These are phyloP conservation scores for Listrodromus nycthemerus DNA, from an alignment of 2,888 invertebrate genomes.

Conservation along the genomic window DNA sequence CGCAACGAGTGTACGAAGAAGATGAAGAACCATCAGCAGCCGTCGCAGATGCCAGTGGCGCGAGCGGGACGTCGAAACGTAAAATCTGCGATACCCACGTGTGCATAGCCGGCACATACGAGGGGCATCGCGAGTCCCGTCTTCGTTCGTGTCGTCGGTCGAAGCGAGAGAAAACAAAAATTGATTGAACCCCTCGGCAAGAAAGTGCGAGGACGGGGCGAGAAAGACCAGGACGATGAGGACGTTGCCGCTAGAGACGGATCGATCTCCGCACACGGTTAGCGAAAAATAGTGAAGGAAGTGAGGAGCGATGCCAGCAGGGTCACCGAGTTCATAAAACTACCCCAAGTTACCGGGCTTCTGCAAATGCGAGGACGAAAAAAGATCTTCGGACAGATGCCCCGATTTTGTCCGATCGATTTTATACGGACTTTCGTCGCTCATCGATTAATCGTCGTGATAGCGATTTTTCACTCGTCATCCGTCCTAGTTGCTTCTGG, in stretches of 20 bases:
- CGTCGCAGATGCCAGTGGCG: slow-evolving; percentile 73
- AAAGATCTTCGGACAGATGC: slow-evolving; percentile 60
- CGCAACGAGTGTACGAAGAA: slow-evolving; percentile 74
- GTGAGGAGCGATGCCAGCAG: slow-evolving; percentile 44
- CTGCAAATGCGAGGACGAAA: slow-evolving; percentile 29
- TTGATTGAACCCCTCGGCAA: slow-evolving; percentile 73
- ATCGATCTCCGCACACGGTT: slow-evolving; percentile 41
- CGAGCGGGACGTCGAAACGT: slow-evolving; percentile 63
- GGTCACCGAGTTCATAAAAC: slow-evolving; percentile 67
- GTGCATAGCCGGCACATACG: background rate
- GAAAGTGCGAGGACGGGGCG: slow-evolving; percentile 54
- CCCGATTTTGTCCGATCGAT: slow-evolving; percentile 59
- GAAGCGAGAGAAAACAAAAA: slow-evolving; percentile 67
- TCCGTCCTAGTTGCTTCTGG: background rate
- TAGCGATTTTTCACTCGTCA: slow-evolving; percentile 53
- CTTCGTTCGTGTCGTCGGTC: slow-evolving; percentile 35
- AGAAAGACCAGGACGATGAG: slow-evolving; percentile 25
- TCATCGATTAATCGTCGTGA: slow-evolving; percentile 65
- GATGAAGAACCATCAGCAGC: slow-evolving; percentile 67
- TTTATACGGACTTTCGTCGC: slow-evolving; percentile 45
- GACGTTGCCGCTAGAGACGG: slow-evolving; percentile 53
- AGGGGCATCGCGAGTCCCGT: slow-evolving; percentile 1
- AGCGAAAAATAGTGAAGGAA: slow-evolving; percentile 25
- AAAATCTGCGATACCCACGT: slow-evolving; percentile 69
- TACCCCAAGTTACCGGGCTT: slow-evolving; percentile 1